Conservation (phyloP, 1,140 invertebrate species). For the Drosophila guanche region DNA sequence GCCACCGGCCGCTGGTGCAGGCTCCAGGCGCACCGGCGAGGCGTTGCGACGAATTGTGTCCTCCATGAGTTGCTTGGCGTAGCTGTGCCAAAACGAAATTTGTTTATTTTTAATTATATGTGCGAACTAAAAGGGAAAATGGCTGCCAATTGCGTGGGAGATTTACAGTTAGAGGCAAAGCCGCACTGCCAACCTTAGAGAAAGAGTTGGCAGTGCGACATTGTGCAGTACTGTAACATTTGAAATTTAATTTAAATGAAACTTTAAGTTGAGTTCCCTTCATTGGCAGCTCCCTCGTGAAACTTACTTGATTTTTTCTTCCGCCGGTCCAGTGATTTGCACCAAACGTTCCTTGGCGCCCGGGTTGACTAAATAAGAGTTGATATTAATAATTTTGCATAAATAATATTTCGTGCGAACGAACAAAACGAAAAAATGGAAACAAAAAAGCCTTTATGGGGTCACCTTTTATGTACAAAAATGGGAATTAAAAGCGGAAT, state of each 20-base stretch:
- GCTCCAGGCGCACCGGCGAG: conserved; percentile 91
- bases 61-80: conserved; percentile 95
- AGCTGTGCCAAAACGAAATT: conserved; percentile 84
- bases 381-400: not conserved
- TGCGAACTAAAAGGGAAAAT: not conserved
- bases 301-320: conserved; percentile 95
- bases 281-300: not conserved
- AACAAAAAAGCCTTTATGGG: conserved; percentile 2
- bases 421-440: not conserved
- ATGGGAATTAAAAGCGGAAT: not conserved
- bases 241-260: not conserved
- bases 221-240: too few species aligned
- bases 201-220: too few species aligned
- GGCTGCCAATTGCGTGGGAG: not conserved
- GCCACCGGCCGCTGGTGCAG: conserved; percentile 81
- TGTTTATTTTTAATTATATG: not conserved
- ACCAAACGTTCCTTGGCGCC: conserved; percentile 96
- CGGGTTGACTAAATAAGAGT: conserved; percentile 88
- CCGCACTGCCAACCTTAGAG: not conserved
- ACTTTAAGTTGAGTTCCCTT: not conserved
- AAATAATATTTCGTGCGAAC: not conserved
- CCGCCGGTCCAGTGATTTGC: conserved; percentile 95
- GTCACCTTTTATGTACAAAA: conserved; percentile 1
- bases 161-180: conserved; percentile 14
- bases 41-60: conserved; percentile 96